Base-by-base conservation (phyloP, 2,113 vertebrate genomes). In the Heteronetta atricapilla region DNA sequence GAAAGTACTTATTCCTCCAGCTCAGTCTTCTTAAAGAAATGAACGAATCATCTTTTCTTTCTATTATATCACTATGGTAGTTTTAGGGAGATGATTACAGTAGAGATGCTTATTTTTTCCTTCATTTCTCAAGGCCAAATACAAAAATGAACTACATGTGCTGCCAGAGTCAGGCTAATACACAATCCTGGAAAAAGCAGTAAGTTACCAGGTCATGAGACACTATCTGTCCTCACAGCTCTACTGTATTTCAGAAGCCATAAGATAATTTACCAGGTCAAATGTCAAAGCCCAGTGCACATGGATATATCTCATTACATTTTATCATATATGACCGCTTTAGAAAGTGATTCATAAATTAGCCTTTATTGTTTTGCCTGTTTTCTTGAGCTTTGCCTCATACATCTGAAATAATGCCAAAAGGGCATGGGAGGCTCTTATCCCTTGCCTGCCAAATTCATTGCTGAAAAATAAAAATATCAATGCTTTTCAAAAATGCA, bases 211-310 rank as follows among this genome's bases (percentile, higher is more conserved):
- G 48, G 26, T 16, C 67, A 93, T 17, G 33, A 64, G 42, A 38
- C 0, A 1, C 0, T 10, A 58, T 28, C 19, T 40, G 42, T 26
- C 36, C 17, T 67, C 19, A 59, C 16, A 44, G 13, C 80, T 78
- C n/a, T 33, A 7, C 0, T 33, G 48, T 7, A 40, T 36, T 82
- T n/a, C 33, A 14, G 40, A 66, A 88, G 21, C 8, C 3, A 0
- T 9, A 34, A 50, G 5, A 36, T 21, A 34, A 82, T n/a, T 69
- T 58, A 9, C 25, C 31, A 77, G 8, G 31, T 73, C 12, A 38
- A 59, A 46, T 16, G 52, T 11, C 46, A 82, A 73, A 55, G 16
- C 36, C 29, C n/a, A 89, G 12, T 44, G 10, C 75, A 50, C 25
- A 34, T 11, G 34, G 53, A 60, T 29, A 7, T 4, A 31, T 42